Base-by-base conservation (phyloP, 2,888 invertebrate genomes). In the Leucoma salicis region DNA sequence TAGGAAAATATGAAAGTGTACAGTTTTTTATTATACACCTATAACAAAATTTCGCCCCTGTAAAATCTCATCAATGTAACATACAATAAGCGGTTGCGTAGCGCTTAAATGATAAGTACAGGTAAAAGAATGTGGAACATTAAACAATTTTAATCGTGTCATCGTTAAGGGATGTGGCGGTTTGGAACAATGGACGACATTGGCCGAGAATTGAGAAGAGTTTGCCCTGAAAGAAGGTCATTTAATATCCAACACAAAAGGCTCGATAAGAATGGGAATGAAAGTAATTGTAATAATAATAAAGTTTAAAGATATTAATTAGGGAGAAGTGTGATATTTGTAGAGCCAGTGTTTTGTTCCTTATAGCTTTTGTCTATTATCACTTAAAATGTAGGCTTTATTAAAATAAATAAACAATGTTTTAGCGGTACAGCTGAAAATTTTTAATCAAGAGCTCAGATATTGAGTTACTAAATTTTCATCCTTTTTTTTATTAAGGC, bases 71-170 rank as follows among this genome's bases (percentile, higher is more conserved):
- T 27, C n/a, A 11, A n/a, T 11, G n/a, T 27, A 11, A 10, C 5
- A n/a, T 10, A 27, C n/a, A 27, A 27, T 11, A 5, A 5, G 3
- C 3, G 41, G 39, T 44, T 7, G 33, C 39, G 35, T 39, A 46
- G 33, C 42, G 16, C 36, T 35, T 48, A 36, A 46, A 46, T 49
- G 48, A 54, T 21, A 21, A 8, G 21, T 45, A 58, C 50, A 58
- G 46, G 52, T 53, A 35, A 34, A 58, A 49, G 50, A 53, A 59
- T 53, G 42, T 46, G 35, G 29, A 46, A 35, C 38, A 42, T 53
- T 49, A 46, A 63, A 60, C 54, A 60, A 62, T 63, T 63, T 60
- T 63, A 54, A 63, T 59, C 53, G 54, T 53, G 51, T 49, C 49
- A 57, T 52, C 47, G 54, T 52, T 49, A 53, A 50, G 35, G 53